Base-by-base conservation (phyloP, 30 jellyfish, hydroid and myxozoan genomes). In the Turritopsis dohrnii region DNA sequence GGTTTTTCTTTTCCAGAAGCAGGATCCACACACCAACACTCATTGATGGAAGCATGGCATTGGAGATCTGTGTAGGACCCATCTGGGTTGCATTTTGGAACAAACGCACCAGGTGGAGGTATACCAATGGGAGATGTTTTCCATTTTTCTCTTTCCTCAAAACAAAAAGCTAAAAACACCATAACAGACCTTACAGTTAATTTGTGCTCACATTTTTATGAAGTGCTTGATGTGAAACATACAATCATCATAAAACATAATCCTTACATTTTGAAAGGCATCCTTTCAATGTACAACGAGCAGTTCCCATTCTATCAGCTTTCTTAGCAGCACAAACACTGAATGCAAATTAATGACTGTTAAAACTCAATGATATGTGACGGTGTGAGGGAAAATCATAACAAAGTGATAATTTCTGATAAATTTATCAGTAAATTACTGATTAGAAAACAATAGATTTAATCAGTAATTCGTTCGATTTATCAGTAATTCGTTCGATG, bases 81-180 rank as follows among this genome's bases (percentile, higher is more conserved):
- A 80, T 87, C 81, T 22, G 52, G 52, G 76, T 88, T 92, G 75
- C 98, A 92, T 65, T 80, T 54, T 54, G 98, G 95, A 29, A 75
- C 87, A 85, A 79, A 92, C 18, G 86, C 71, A 24, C 95, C 91
- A 0, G 86, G 86, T 69, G 77, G 30, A 27, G 77, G 31, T 69
- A n/a, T 23, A 0, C 77, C 77, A 69, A n/a, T 27, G 77, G 77
- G 60, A 41, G 60, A 41, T 3, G 9, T 41, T 41, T 41, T 41
- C 60, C 60, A 41, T 13, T 41, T 5, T 5, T 41, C 60, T 41
- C 60, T 41, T 41, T 41, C 60, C 13, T 41, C 9, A 41, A 3
- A 13, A 41, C 60, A 41, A 41, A 41, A 13, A 3, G 60, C 60
- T 41, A 41, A 41, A 41, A 41, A 41, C 60, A 41, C 13, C 13